A percentile compares a stretch with the other conserved stretches of the same genome.
These are phyloP conservation scores for Oreohelix idahoensis DNA, from an alignment of 1,140 invertebrate genomes.

Conservation along the genomic window DNA sequence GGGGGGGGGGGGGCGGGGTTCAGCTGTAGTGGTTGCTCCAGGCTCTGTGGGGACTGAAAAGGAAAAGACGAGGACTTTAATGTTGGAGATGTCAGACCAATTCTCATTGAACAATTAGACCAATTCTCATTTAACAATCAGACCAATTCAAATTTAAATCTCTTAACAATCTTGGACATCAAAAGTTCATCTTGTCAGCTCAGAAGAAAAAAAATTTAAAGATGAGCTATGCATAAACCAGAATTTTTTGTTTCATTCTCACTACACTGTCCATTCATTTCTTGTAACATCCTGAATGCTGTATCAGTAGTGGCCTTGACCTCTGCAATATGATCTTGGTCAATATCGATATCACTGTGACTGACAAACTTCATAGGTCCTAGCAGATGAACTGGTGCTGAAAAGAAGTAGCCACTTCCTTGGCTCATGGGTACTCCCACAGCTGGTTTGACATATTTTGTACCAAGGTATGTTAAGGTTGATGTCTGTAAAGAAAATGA, in stretches of 20 bases:
- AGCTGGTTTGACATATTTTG: neutral
- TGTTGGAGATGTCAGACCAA: too few relatives aligned
- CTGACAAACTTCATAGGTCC: neutral
- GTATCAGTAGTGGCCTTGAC: slow-evolving; percentile 15
- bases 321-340: neutral
- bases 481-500: neutral
- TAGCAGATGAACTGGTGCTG: neutral
- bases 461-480: neutral
- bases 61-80: too few relatives aligned
- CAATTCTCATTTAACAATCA: too few relatives aligned
- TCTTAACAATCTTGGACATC: too few relatives aligned
- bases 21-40: too few relatives aligned
- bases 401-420: neutral
- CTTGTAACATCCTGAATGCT: neutral
- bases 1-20: too few relatives aligned
- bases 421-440: neutral
- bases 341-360: neutral
- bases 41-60: too few relatives aligned
- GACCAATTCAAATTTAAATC: too few relatives aligned
- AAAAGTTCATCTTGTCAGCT: too few relatives aligned
- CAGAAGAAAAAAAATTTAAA: neutral
- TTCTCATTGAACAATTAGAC: too few relatives aligned
- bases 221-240: neutral
- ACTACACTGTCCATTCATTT: neutral
- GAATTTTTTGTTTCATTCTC: neutral